Evolutionary conservation across 2,888 invertebrate species (phyloP), one percentile per base, ranked within the genome.

Genomic region (Phasia obesa): DNA sequence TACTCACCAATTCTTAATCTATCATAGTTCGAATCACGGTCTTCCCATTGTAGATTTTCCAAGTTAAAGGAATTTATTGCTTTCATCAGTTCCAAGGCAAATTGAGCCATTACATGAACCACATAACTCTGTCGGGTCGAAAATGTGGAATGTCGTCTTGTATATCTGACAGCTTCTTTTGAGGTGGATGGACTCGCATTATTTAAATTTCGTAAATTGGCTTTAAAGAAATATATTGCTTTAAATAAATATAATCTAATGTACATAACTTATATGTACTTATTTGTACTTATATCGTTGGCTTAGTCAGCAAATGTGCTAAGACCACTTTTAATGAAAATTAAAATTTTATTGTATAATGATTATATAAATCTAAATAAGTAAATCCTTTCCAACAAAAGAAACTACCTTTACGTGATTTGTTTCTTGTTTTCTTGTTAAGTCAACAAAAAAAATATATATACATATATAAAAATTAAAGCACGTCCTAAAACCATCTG

Each of bases 61-160:
- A 92, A 89, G 85, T 94, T 93, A 82, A 94, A 62, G 92, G 92
- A 11, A 11, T 35, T 35, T 60, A 97, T 91, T 42, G 93, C 93
- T 57, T 93, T 92, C 92, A 95, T 94, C 92, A 97, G 94, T 69
- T 94, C 93, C 21, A 94, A 91, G 0, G 96, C 96, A 88, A 97
- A 97, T 86, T 94, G 93, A 1, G 95, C 93, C 92, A 97, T 92
- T 0, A 93, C 92, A 84, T 93, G 92, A 5, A 93, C 92, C 4
- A 93, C 92, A 85, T 93, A 91, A 69, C 87, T 88, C 35, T 9
- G 35, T 85, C 91, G 81, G 87, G 89, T 82, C 88, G 86, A 79
- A 74, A 85, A 85, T 81, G 86, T 55, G 13, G 62, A 51, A 25
- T 53, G 42, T 53, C 53, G 59, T 53, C 53, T 76, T 4, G 17